Conservation (phyloP, 2,888 invertebrate species). For the Pegoplata infirma region DNA sequence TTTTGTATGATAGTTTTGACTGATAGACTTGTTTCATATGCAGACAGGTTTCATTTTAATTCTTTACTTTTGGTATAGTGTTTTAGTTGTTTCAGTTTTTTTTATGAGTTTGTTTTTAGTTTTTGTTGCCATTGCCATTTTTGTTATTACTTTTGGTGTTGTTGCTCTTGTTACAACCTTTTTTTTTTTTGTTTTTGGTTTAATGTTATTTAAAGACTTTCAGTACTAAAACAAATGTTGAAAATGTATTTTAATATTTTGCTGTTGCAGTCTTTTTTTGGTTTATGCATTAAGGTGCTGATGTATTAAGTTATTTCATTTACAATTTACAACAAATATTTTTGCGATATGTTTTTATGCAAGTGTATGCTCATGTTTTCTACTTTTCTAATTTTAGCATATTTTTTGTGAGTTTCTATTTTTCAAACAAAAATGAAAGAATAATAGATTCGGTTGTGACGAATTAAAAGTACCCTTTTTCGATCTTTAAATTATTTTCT, state of each 20-base stretch:
- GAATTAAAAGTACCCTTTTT: too few species aligned
- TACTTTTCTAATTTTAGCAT: slow-evolving; percentile 3
- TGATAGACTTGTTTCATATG: slow-evolving; percentile 75
- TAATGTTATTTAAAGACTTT: slow-evolving; percentile 35
- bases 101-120: too few species aligned
- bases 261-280: background rate
- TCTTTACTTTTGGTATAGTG: slow-evolving; percentile 41
- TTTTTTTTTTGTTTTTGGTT: slow-evolving; percentile 4
- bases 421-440: too few species aligned
- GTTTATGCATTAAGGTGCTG: slow-evolving; percentile 56
- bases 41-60: slow-evolving; percentile 70
- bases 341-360: background rate
- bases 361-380: background rate
- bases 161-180: slow-evolving; percentile 1
- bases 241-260: slow-evolving; percentile 18
- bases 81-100: too few species aligned
- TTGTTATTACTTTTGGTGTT: slow-evolving; percentile 14
- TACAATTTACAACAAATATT: slow-evolving; percentile 20
- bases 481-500: too few species aligned
- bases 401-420: too few species aligned
- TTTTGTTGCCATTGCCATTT: background rate
- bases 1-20: slow-evolving; percentile 69
- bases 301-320: slow-evolving; percentile 57
- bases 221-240: slow-evolving; percentile 10
- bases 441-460: too few species aligned